phyloP scores from a whole-genome alignment of 2,113 vertebrate species.

The Hystrix cristata region DNA sequence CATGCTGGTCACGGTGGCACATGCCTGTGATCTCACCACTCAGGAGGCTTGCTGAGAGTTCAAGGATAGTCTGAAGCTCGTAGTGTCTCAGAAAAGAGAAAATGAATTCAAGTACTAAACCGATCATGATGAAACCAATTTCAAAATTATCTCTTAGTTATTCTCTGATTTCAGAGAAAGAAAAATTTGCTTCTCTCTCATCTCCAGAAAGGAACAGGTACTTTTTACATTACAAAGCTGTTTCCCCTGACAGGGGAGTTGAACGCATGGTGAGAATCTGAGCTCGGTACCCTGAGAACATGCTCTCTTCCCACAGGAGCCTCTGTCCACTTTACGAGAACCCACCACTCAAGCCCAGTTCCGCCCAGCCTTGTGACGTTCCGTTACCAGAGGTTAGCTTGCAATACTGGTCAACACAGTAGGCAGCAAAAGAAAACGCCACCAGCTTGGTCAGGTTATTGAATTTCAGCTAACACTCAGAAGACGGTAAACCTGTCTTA shows the following conservation, averaged over 20 bases:
- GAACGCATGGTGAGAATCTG: constrained; percentile 6
- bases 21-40: neutral
- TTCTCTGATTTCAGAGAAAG: constrained; percentile 20
- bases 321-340: constrained; percentile 11
- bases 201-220: neutral
- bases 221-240: constrained; percentile 28
- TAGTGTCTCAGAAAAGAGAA: neutral
- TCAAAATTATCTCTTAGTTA: constrained; percentile 35
- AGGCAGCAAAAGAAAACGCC: neutral
- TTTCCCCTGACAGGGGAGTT: constrained; percentile 4
- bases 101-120: neutral
- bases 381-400: neutral
- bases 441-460: neutral
- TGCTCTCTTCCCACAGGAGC: constrained; percentile 29
- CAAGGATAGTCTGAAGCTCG: neutral
- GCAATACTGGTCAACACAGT: neutral
- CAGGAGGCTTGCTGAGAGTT: neutral
- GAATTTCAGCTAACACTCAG: neutral
- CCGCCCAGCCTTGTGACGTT: neutral
- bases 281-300: constrained; percentile 38
- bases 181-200: neutral
- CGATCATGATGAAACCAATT: neutral
- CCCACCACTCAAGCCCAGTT: constrained; percentile 11
- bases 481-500: neutral
- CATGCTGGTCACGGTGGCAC: neutral